Conservation (phyloP, 1,140 invertebrate genomes). For the Drosophila watanabei region DNA sequence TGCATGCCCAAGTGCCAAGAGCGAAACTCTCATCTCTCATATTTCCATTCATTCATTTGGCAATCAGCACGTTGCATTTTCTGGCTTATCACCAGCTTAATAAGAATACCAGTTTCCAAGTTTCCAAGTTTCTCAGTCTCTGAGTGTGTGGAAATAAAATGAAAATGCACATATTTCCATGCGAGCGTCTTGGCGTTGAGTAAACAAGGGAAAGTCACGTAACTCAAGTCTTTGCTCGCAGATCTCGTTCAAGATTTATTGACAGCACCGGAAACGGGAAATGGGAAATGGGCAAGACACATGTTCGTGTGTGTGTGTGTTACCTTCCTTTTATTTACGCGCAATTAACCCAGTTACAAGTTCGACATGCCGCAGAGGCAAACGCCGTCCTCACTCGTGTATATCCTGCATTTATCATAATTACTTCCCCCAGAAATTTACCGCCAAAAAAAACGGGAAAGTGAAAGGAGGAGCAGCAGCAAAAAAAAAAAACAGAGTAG, state of each 20-base stretch:
- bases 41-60: background rate
- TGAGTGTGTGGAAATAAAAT: slow-evolving; percentile 5
- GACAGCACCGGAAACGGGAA: slow-evolving; percentile 62
- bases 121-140: background rate
- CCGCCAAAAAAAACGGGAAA: slow-evolving; percentile 41
- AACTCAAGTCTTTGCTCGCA: slow-evolving; percentile 37
- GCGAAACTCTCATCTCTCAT: slow-evolving; percentile 6
- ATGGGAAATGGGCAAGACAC: slow-evolving; percentile 36
- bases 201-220: slow-evolving; percentile 48
- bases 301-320: slow-evolving; percentile 24
- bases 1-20: slow-evolving; percentile 1
- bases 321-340: slow-evolving; percentile 75
- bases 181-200: background rate
- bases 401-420: slow-evolving; percentile 83
- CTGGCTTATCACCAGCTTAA: slow-evolving; percentile 16
- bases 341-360: slow-evolving; percentile 83
- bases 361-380: slow-evolving; percentile 77
- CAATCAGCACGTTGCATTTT: slow-evolving; percentile 40
- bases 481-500: slow-evolving; percentile 3
- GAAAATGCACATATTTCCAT: slow-evolving; percentile 25
- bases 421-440: slow-evolving; percentile 79
- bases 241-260: slow-evolving; percentile 77
- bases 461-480: slow-evolving; percentile 2
- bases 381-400: slow-evolving; percentile 44
- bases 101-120: slow-evolving; percentile 9